Conservation (phyloP, 1,140 invertebrate genomes). For the Vanessa tameamea region DNA sequence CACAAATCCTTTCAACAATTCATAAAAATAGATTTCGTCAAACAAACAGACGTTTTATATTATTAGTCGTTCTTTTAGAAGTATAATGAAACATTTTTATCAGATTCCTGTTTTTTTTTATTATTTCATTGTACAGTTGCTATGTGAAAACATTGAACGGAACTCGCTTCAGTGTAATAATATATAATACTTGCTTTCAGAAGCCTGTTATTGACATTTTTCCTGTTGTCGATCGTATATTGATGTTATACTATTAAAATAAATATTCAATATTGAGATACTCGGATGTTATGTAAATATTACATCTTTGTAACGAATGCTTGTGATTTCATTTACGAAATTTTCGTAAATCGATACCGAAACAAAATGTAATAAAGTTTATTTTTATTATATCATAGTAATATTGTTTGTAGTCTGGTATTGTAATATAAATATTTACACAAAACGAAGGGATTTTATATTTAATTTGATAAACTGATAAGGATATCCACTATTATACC, state of each 20-base stretch:
- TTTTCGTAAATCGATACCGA: slow-evolving; percentile 18
- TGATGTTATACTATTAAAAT: slow-evolving; percentile 45
- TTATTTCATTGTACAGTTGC: slow-evolving; percentile 22
- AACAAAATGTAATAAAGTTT: slow-evolving; percentile 31
- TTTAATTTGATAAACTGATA: not conserved
- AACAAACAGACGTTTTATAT: not conserved
- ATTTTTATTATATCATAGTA: slow-evolving; percentile 7
- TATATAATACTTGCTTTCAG: slow-evolving; percentile 46
- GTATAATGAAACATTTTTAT: slow-evolving; percentile 28
- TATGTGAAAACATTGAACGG: slow-evolving; percentile 29
- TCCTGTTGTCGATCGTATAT: slow-evolving; percentile 48
- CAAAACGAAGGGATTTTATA: not conserved
- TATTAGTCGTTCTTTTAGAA: not conserved
- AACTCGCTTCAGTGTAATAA: slow-evolving; percentile 36
- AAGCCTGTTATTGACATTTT: slow-evolving; percentile 51
- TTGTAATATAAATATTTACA: slow-evolving; percentile 1
- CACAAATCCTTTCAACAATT: too few species aligned
- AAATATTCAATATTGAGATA: slow-evolving; percentile 48
- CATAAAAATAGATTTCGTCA: not conserved
- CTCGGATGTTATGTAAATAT: slow-evolving; percentile 34
- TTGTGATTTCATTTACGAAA: slow-evolving; percentile 33
- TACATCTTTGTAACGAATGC: slow-evolving; percentile 30
- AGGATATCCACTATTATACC: too few species aligned
- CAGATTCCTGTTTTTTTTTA: slow-evolving; percentile 16
- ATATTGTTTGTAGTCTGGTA: slow-evolving; percentile 7